These are phyloP conservation scores for Oncorhynchus kisutch DNA, from an alignment of 2,113 vertebrate genomes.

Conservation along the genomic window DNA sequence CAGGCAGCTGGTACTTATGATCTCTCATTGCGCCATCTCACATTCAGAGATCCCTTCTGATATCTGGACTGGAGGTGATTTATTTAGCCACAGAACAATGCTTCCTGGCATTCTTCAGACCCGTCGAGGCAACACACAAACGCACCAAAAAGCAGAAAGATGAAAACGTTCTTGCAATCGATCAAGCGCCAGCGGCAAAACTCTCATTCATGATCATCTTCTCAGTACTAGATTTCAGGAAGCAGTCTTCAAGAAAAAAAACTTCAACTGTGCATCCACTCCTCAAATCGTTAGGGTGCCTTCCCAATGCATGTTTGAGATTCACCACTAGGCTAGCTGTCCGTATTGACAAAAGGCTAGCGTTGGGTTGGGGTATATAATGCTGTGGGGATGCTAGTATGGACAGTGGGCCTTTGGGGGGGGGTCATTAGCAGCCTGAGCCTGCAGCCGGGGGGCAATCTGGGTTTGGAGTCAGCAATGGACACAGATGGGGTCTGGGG, in stretches of 20 bases:
- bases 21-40: conserved; percentile 38
- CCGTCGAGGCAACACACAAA: conserved; percentile 47
- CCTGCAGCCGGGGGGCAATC: conserved; percentile 42
- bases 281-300: conserved; percentile 9
- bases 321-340: not conserved
- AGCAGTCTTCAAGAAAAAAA: conserved; percentile 56
- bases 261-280: conserved; percentile 30
- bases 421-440: conserved; percentile 46
- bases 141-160: conserved; percentile 58
- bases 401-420: conserved; percentile 23
- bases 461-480: conserved; percentile 43
- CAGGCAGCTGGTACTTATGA: conserved; percentile 20
- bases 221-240: conserved; percentile 44
- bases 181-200: conserved; percentile 66
- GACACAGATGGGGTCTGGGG: conserved; percentile 68
- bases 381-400: conserved; percentile 2
- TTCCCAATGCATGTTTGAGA: conserved; percentile 23
- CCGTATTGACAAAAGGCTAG: no score
- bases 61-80: conserved; percentile 55
- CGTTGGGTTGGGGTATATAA: not conserved
- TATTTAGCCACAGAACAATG: conserved; percentile 53
- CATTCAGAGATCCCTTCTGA: conserved; percentile 55
- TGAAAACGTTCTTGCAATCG: conserved; percentile 67
- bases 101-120: conserved; percentile 43
- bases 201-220: conserved; percentile 66